Evolutionary conservation across 2,888 invertebrate species (phyloP).

Genomic region (Ophion obscuratus): DNA sequence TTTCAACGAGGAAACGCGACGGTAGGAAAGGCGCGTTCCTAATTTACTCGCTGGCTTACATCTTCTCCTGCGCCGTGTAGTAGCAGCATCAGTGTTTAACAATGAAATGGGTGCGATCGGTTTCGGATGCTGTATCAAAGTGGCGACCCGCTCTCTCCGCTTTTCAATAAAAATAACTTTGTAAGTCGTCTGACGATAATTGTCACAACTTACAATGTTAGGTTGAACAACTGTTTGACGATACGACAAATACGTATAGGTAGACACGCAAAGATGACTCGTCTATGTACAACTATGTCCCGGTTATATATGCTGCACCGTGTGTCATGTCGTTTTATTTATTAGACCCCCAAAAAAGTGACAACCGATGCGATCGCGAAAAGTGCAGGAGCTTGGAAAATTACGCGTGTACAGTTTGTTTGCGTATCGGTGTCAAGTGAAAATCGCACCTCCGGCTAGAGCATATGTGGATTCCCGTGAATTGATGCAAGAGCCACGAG

Average conservation of each 20-base stretch:
- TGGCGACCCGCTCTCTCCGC: neutral
- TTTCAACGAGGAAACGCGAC: too few species aligned
- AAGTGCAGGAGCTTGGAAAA: neutral
- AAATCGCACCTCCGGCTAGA: slow-evolving; percentile 30
- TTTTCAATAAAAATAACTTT: slow-evolving; percentile 14
- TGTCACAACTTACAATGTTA: neutral
- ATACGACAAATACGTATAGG: too few species aligned
- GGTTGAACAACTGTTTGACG: neutral
- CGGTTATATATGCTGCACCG: too few species aligned
- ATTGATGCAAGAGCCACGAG: slow-evolving; percentile 63
- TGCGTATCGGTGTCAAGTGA: slow-evolving; percentile 27
- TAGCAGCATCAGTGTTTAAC: too few species aligned
- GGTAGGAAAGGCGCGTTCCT: too few species aligned
- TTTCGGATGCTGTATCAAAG: slow-evolving; percentile 59
- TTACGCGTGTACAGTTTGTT: neutral
- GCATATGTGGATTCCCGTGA: slow-evolving; percentile 57
- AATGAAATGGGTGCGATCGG: slow-evolving; percentile 19
- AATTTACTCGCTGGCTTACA: too few species aligned
- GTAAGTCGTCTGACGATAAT: neutral
- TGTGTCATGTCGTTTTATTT: too few species aligned
- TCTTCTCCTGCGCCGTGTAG: too few species aligned
- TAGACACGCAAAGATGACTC: too few species aligned
- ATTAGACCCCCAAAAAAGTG: neutral
- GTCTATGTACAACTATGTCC: too few species aligned
- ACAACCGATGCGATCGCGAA: neutral